Evolutionary conservation across 2,113 vertebrate genomes (phyloP), one percentile per base, ranked within the genome.

Genomic region (Channa maculata): DNA sequence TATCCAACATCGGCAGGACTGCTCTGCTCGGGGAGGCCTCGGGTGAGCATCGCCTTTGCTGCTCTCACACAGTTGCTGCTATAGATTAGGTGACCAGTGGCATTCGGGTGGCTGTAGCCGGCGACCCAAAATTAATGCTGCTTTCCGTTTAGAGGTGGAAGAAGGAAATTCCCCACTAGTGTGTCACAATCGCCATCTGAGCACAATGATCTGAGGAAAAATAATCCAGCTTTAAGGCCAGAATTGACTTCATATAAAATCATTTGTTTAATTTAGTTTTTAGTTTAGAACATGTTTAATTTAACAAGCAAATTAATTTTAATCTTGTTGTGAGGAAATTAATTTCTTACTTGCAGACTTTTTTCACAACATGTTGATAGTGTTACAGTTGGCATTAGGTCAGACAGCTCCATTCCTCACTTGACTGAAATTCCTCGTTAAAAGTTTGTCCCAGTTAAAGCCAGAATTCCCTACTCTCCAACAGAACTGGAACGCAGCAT

Each of bases 1-100:
- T 99, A 58, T 95, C 96, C 91, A 99, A 99, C 95, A 99, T 99
- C 15, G 97, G 97, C 89, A 95, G 97, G 91, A 98, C 98, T 0
- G 88, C 86, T 51, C 91, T 93, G n/a, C 91, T 96, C 0, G 93
- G 96, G 1, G 97, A 99, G 77, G 95, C 95, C 37, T 95, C 97
- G 89, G 97, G 98, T 99, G 92, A 97, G 95, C 24, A 64, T 0
- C 12, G 0, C 41, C 2, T 50, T 48, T 1, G 4, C 8, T 7
- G 39, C 62, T 9, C 57, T 38, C 24, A 9, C n/a, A 52, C 48
- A 46, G 39, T 69, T 37, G 45, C 24, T 24, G 24, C 24, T 24
- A 24, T 24, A 24, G 24, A 24, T 24, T 24, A 24, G 24, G 24
- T 6, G 10, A 39, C 41, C 58, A 41, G 33, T 55, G 60, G 61